Base-by-base conservation (phyloP, 2,113 vertebrate species). In the Lepidothrix coronata region DNA sequence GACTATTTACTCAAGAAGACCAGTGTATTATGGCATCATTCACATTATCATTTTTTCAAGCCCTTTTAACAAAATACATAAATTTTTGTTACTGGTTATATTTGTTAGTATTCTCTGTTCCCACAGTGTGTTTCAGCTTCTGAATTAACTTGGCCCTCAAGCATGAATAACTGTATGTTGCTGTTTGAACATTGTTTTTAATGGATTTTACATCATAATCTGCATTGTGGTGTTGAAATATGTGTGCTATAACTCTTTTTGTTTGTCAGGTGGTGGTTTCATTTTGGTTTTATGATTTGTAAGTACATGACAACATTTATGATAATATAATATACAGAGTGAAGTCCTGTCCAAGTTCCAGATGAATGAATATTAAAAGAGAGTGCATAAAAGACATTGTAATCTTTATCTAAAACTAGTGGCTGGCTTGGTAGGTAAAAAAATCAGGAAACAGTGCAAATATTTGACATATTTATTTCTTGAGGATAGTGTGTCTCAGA, bases 391-490 rank as follows among this genome's bases (percentile, higher is more conserved):
- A 80, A 88, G 30, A 58, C 20, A 16, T 54, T 14, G 13, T 61
- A 75, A 49, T 79, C 25, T 76, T 85, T 2, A 0, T 62, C 68
- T 94, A 58, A 94, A 89, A 57, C 52, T 57, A 82, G 46, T 23
- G 49, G 15, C 74, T 90, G n/a, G 5, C 28, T 76, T 88, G 90
- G 46, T 83, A 91, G 70, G 67, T 52, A 46, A 91, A 93, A 93
- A 73, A 88, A 79, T 49, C 63, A 87, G 88, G 91, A 92, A 96
- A 89, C 33, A 35, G 78, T 44, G 81, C 31, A 95, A 92, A 93
- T 97, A 95, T 88, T 95, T 96, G 84, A 77, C 65, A 63, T 87
- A 72, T 93, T 83, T 95, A 85, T 79, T 96, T 93, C 82, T 96
- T 87, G 86, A 75, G 33, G 93, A 94, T 71, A 96, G 54, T 48